phyloP scores from a whole-genome alignment of 2,888 invertebrate species.

The Agriotes lineatus region DNA sequence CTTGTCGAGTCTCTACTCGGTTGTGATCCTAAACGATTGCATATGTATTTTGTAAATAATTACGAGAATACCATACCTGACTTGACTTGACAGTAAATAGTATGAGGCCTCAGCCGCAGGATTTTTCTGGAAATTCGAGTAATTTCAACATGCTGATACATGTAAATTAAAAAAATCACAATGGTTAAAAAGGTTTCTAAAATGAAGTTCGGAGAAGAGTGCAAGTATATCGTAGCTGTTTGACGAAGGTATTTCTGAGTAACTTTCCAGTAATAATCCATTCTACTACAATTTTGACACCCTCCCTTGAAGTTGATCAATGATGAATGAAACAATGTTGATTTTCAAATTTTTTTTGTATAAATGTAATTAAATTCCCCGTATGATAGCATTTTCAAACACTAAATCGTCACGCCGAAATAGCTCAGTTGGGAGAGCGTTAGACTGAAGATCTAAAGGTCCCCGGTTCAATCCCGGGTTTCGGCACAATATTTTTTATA shows the following conservation, averaged over 20 bases:
- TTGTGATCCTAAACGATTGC: constrained; percentile 1
- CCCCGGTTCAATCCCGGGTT: no score
- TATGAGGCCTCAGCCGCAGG: constrained; percentile 40
- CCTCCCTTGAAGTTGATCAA: background rate
- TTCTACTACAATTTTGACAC: constrained; percentile 53
- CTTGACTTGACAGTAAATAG: constrained; percentile 32
- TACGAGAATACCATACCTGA: constrained; percentile 34
- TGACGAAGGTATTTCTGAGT: constrained; percentile 54
- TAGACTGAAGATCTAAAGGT: constrained; percentile 84
- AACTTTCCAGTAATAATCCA: constrained; percentile 54
- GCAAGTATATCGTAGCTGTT: constrained; percentile 56
- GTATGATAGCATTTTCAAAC: background rate
- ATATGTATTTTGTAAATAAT: background rate
- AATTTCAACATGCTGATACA: constrained; percentile 55
- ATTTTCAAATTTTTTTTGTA: background rate
- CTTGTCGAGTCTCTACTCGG: constrained; percentile 47
- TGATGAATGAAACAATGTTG: no score
- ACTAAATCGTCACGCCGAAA: constrained; percentile 70
- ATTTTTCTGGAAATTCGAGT: constrained; percentile 50
- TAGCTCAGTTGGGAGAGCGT: constrained; percentile 87
- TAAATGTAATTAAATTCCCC: background rate
- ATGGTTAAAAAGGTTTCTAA: constrained; percentile 56
- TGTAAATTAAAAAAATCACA: constrained; percentile 54
- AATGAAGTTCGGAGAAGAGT: constrained; percentile 58
- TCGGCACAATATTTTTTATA: constrained; percentile 70